A percentile compares a stretch with the other conserved stretches of the same genome.
These are phyloP conservation scores for Morinoia aosen DNA, from an alignment of 2,888 invertebrate species.

Conservation along the genomic window DNA sequence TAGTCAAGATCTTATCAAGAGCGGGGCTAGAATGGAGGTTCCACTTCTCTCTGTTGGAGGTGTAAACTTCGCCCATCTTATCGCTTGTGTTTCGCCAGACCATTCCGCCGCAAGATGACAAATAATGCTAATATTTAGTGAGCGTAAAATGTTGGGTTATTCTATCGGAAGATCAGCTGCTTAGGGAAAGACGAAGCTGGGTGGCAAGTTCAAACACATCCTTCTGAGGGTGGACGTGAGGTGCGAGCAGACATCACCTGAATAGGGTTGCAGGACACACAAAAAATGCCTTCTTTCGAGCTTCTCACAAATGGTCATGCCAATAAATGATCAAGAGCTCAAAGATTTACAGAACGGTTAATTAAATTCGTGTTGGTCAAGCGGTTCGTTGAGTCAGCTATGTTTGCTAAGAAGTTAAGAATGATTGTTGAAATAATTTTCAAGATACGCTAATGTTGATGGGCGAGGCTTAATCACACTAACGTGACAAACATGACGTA, in stretches of 20 bases:
- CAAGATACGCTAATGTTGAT: not conserved
- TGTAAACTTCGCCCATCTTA: slow-evolving; percentile 51
- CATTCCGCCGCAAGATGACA: slow-evolving; percentile 36
- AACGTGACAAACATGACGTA: no score
- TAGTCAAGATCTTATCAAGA: slow-evolving; percentile 40
- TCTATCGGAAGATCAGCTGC: slow-evolving; percentile 37
- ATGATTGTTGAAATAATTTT: not conserved
- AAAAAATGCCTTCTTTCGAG: not conserved
- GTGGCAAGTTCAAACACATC: slow-evolving; percentile 30
- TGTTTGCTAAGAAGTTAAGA: not conserved
- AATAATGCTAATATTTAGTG: slow-evolving; percentile 52
- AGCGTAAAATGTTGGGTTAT: slow-evolving; percentile 36
- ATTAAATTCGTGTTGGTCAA: not conserved
- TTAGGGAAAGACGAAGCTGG: not conserved
- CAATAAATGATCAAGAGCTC: not conserved
- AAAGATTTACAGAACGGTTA: not conserved
- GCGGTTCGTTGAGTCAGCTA: not conserved
- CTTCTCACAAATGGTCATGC: not conserved
- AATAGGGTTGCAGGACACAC: not conserved
- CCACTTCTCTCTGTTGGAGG: slow-evolving; percentile 38
- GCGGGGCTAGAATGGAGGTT: slow-evolving; percentile 15
- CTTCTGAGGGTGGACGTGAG: slow-evolving; percentile 27
- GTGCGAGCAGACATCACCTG: not conserved
- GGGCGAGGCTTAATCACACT: no score
- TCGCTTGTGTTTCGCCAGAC: slow-evolving; percentile 35